Conservation (phyloP, 2,888 invertebrate genomes). For the Gibbula magus region DNA sequence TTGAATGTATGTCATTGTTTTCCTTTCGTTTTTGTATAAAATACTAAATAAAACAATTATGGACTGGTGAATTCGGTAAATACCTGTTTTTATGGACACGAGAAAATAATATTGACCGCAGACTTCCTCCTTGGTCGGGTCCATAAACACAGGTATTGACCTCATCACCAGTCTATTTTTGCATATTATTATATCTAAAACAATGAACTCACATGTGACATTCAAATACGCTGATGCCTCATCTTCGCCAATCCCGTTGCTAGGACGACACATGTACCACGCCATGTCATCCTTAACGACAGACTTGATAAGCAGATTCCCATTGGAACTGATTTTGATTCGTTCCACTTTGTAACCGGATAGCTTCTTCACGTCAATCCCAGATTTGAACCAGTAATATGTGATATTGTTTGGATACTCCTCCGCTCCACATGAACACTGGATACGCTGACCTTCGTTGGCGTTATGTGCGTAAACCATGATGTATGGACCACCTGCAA, state of each 20-base stretch:
- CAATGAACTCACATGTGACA: constrained; percentile 90
- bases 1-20: too few species aligned
- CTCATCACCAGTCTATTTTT: too few species aligned
- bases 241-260: constrained; percentile 96
- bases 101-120: too few species aligned
- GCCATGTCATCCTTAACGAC: constrained; percentile 96
- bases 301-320: constrained; percentile 93
- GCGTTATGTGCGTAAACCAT: constrained; percentile 96
- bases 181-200: too few species aligned
- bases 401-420: constrained; percentile 92
- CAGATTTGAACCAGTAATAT: constrained; percentile 84
- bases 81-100: too few species aligned
- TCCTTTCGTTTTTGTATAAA: too few species aligned
- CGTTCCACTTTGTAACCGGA: constrained; percentile 43
- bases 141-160: too few species aligned
- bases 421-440: constrained; percentile 95
- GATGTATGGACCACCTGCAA: constrained; percentile 95
- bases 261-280: constrained; percentile 95
- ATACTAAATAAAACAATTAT: too few species aligned
- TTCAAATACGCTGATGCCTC: constrained; percentile 96
- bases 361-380: constrained; percentile 77
- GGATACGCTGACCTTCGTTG: constrained; percentile 94
- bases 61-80: too few species aligned
- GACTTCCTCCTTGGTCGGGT: too few species aligned
- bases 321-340: constrained; percentile 83